Evolutionary conservation across 1,140 invertebrate species (phyloP), one percentile per base, ranked within the genome.

Genomic region (Drosophila neocordata): DNA sequence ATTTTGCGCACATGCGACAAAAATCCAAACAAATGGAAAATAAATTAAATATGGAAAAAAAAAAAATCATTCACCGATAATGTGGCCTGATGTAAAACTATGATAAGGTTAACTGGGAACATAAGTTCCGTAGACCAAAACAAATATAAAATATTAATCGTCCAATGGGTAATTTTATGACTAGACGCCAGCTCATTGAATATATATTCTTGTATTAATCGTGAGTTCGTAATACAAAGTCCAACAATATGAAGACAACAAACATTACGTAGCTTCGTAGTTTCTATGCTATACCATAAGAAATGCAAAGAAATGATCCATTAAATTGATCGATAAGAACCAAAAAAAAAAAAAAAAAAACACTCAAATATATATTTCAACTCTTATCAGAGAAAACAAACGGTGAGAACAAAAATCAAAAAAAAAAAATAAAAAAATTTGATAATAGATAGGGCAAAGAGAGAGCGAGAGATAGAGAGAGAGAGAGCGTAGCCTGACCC

Each of bases 311-410:
- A 57, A 67, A 68, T 59, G 62, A 74, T 51, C 57, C 67, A 73
- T 77, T 71, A 77, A 85, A 72, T 67, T 48, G 78, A 85, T 78
- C 62, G 82, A 85, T 85, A 87, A 87, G 78, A 3, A 31, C 4
- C 27, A 0, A 31, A 31, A 31, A 31, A 31, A 31, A 31, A 31
- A 31, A 4, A 31, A 31, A 31, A 1, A 31, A 31, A 31, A 31
- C 1, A 31, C 27, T 2, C 4, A 24, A 24, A 24, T n/a, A 24
- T 1, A 24, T 2, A 24, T 24, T 24, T 73, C 73, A 70, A 41
- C 31, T 27, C 63, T 75, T 81, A 81, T 81, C 73, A 48, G 2
- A 59, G 58, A 18, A 55, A 15, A 18, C 22, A 27, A 8, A 51
- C 9, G 37, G 38, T 31, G 51, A 56, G 41, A 44, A 44, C 15